A percentile compares a stretch with the other conserved stretches of the same genome.
These are phyloP conservation scores for Chaenocephalus aceratus DNA, from an alignment of 2,113 vertebrate genomes.

Conservation along the genomic window DNA sequence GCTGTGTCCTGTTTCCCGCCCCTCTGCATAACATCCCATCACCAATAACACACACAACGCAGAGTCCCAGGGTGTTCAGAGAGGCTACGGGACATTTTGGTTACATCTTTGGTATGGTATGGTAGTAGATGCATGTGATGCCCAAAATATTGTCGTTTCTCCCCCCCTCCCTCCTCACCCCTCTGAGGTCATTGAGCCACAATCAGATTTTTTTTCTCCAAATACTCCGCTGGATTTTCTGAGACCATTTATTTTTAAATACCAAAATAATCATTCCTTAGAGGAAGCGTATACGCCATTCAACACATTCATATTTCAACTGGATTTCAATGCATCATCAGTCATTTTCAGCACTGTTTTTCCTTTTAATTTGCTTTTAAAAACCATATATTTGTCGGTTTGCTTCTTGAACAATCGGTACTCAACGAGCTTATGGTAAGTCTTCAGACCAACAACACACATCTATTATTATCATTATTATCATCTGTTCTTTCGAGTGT, in stretches of 20 bases:
- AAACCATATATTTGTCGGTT: constrained; percentile 59
- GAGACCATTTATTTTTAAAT: constrained; percentile 40
- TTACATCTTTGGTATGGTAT: too few species aligned
- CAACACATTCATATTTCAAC: constrained; percentile 41
- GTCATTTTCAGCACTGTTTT: constrained; percentile 56
- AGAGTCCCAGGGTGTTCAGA: too few species aligned
- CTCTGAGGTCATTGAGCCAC: constrained; percentile 15
- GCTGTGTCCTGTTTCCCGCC: too few species aligned
- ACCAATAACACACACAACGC: too few species aligned
- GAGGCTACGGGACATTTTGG: too few species aligned
- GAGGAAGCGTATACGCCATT: constrained; percentile 30
- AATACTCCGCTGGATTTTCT: constrained; percentile 21
- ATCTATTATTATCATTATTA: constrained; percentile 43
- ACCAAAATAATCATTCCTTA: constrained; percentile 46
- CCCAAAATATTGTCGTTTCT: not conserved
- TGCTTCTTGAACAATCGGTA: constrained; percentile 50
- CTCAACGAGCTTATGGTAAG: constrained; percentile 37
- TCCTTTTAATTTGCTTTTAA: constrained; percentile 64
- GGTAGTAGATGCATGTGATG: not conserved
- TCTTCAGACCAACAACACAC: constrained; percentile 59
- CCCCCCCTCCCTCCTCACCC: not conserved
- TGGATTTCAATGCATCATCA: constrained; percentile 54
- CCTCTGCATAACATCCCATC: too few species aligned
- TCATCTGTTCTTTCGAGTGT: constrained; percentile 42
- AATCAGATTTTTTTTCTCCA: not conserved